These are phyloP conservation scores for Synergus gifuensis DNA, from an alignment of 2,888 invertebrate species.

Conservation along the genomic window DNA sequence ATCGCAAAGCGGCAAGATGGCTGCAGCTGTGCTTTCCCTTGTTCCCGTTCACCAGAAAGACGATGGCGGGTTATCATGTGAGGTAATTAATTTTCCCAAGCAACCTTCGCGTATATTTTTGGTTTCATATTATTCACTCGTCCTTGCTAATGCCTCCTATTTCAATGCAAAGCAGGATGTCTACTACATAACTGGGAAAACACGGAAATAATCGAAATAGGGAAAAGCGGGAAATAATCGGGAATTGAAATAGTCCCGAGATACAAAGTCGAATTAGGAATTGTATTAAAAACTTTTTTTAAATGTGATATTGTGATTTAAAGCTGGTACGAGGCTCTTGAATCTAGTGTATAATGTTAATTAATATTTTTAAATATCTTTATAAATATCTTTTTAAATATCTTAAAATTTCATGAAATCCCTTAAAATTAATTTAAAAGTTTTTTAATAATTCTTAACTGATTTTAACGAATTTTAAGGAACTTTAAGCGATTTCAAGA, in stretches of 20 bases:
- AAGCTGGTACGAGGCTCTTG: too few species aligned
- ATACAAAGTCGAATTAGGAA: too few species aligned
- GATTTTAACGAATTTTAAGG: too few species aligned
- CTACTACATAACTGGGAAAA: neutral
- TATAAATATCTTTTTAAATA: too few species aligned
- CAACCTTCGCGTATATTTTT: constrained; percentile 31
- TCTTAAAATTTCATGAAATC: too few species aligned
- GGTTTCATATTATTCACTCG: constrained; percentile 9
- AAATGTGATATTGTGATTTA: too few species aligned
- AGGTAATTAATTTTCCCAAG: constrained; percentile 10
- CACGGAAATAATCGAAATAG: too few species aligned
- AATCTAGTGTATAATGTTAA: too few species aligned
- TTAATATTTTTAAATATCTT: too few species aligned
- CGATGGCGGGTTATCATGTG: constrained; percentile 34
- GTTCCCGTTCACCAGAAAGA: constrained; percentile 48
- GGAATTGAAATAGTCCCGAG: too few species aligned
- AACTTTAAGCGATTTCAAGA: too few species aligned
- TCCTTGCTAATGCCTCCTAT: neutral
- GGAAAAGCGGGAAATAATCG: neutral
- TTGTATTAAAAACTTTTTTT: too few species aligned
- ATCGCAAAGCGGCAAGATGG: constrained; percentile 70
- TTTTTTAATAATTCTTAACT: neutral
- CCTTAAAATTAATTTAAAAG: neutral
- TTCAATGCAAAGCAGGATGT: neutral
- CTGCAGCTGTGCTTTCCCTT: constrained; percentile 68